Conservation (phyloP, 1,140 invertebrate species). For the Chlorops oryzae region DNA sequence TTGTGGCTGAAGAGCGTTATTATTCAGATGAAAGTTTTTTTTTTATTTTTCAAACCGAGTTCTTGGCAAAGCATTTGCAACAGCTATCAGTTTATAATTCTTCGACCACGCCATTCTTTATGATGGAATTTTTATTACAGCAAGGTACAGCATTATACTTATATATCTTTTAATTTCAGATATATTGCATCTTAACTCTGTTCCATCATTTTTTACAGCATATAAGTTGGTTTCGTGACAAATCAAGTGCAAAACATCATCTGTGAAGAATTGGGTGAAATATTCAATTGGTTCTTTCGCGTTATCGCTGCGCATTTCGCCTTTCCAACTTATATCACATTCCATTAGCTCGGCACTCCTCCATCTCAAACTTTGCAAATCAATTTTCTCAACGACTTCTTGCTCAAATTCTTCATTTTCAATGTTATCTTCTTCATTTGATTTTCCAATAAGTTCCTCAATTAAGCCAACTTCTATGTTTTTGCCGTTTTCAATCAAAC, state of each 20-base stretch:
- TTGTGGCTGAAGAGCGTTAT: constrained; percentile 1
- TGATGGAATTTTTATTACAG: constrained; percentile 8
- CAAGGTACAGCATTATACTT: constrained; percentile 7
- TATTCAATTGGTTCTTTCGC: constrained; percentile 8
- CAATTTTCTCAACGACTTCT: too few species aligned
- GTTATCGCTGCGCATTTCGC: too few species aligned
- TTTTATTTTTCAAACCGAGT: constrained; percentile 15
- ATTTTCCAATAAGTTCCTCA: too few species aligned
- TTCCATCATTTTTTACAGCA: background rate
- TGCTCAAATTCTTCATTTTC: too few species aligned
- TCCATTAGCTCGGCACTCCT: too few species aligned
- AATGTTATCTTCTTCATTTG: too few species aligned
- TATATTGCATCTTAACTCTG: background rate
- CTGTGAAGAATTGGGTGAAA: constrained; percentile 5
- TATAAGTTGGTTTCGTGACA: constrained; percentile 9
- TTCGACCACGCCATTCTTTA: constrained; percentile 5
- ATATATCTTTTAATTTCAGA: constrained; percentile 8
- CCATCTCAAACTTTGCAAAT: too few species aligned
- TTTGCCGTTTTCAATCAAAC: too few species aligned
- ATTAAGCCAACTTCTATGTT: too few species aligned
- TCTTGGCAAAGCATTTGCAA: constrained; percentile 6
- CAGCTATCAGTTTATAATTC: constrained; percentile 6
- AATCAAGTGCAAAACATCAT: too few species aligned
- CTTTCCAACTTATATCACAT: too few species aligned
- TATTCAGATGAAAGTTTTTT: constrained; percentile 9